phyloP scores from a whole-genome alignment of 1,140 invertebrate genomes.

The Danaus plexippus region DNA sequence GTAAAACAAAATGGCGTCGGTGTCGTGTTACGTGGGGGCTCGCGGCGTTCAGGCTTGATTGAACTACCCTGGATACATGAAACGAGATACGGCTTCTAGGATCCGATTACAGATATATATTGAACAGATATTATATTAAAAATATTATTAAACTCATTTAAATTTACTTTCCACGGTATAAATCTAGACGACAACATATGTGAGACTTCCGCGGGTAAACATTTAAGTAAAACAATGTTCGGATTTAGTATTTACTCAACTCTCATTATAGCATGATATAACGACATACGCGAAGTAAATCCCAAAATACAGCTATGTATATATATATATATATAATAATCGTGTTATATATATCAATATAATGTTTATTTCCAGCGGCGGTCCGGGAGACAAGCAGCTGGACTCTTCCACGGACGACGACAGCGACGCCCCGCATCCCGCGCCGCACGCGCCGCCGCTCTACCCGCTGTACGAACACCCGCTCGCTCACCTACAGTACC shows the following conservation, averaged over 20 bases:
- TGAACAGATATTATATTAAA: too few species aligned
- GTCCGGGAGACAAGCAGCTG: conserved; percentile 52
- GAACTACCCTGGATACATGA: background rate
- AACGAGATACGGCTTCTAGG: too few species aligned
- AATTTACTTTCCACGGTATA: too few species aligned
- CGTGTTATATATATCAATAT: background rate
- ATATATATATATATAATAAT: background rate
- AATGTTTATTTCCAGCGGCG: conserved; percentile 41
- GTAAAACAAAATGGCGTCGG: background rate
- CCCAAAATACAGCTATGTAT: background rate
- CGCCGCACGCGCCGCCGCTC: conserved; percentile 44
- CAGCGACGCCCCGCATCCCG: conserved; percentile 47
- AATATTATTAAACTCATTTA: too few species aligned
- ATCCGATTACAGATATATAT: too few species aligned
- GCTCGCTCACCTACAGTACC: conserved; percentile 57
- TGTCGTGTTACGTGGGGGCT: background rate
- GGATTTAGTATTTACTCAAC: too few species aligned
- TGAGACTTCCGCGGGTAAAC: too few species aligned
- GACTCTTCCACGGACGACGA: conserved; percentile 62
- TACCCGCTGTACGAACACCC: conserved; percentile 62
- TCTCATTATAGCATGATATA: too few species aligned
- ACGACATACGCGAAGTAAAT: too few species aligned
- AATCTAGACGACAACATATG: too few species aligned
- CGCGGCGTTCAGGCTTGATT: conserved; percentile 3
- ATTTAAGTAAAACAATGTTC: too few species aligned